A percentile compares a stretch with the other conserved stretches of the same genome.
These are phyloP conservation scores for Bombus soroeensis DNA, from an alignment of 1,140 invertebrate genomes.

Conservation along the genomic window DNA sequence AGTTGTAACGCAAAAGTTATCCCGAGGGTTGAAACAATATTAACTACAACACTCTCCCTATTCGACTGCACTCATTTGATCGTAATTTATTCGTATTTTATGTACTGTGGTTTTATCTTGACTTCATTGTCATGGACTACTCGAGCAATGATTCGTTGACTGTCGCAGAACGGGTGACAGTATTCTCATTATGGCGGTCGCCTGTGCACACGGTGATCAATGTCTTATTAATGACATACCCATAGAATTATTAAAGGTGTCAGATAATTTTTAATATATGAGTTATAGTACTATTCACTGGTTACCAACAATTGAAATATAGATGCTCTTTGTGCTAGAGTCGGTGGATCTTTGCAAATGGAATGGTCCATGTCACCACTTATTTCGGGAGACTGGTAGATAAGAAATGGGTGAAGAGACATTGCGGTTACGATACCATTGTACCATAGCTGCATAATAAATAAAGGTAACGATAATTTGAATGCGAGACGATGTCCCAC, in stretches of 20 bases:
- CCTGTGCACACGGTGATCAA: neutral
- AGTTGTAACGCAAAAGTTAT: conserved; percentile 8
- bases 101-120: conserved; percentile 58
- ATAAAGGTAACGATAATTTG: conserved; percentile 79
- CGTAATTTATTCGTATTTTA: conserved; percentile 64
- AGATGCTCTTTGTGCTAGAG: conserved; percentile 40
- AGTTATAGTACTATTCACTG: conserved; percentile 27
- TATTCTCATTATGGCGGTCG: conserved; percentile 14
- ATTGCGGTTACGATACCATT: conserved; percentile 79
- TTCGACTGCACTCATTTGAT: conserved; percentile 59
- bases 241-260: conserved; percentile 8
- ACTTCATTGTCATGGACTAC: conserved; percentile 56
- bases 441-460: conserved; percentile 80
- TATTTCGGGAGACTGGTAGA: conserved; percentile 68
- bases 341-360: conserved; percentile 58
- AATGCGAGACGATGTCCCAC: conserved; percentile 78
- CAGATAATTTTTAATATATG: conserved; percentile 29
- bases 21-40: neutral
- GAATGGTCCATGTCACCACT: conserved; percentile 57
- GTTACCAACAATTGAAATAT: conserved; percentile 18
- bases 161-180: conserved; percentile 44
- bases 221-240: conserved; percentile 27
- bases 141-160: conserved; percentile 63
- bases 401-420: conserved; percentile 74
- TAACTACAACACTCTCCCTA: conserved; percentile 56